Evolutionary conservation across 2,888 invertebrate species (phyloP).

Genomic region (Catotricha subobsoleta): DNA sequence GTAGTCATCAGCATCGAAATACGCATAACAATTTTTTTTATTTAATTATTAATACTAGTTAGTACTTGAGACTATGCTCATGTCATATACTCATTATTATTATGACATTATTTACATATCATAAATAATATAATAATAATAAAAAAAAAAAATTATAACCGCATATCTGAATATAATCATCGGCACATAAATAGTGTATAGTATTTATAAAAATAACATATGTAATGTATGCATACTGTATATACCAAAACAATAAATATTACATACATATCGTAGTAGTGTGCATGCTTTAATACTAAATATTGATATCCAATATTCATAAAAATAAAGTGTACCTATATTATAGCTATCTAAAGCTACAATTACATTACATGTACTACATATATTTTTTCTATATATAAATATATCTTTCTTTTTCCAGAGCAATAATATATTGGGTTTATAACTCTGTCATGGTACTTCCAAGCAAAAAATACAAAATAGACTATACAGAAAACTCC

Average conservation of each 20-base stretch:
- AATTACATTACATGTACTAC: neutral
- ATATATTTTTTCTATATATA: too few species aligned
- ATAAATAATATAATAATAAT: neutral
- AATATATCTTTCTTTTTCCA: conserved; percentile 17
- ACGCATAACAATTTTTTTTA: too few species aligned
- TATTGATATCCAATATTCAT: conserved; percentile 5
- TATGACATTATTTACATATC: neutral
- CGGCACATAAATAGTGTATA: too few species aligned
- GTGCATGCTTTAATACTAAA: neutral
- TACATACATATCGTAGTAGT: neutral
- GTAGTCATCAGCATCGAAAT: neutral
- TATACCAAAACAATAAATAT: neutral
- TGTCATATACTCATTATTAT: neutral
- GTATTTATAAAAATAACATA: neutral
- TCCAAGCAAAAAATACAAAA: conserved; percentile 73
- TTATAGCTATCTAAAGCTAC: neutral
- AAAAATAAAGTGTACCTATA: too few species aligned
- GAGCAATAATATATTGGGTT: conserved; percentile 85
- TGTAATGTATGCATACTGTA: neutral
- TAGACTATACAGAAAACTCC: conserved; percentile 66
- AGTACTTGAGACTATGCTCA: too few species aligned
- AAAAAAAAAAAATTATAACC: too few species aligned
- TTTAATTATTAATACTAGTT: too few species aligned
- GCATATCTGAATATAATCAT: too few species aligned
- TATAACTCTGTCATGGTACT: conserved; percentile 79